Conservation (phyloP, 64 coral and sea anemone genomes). For the Acropora yongei region DNA sequence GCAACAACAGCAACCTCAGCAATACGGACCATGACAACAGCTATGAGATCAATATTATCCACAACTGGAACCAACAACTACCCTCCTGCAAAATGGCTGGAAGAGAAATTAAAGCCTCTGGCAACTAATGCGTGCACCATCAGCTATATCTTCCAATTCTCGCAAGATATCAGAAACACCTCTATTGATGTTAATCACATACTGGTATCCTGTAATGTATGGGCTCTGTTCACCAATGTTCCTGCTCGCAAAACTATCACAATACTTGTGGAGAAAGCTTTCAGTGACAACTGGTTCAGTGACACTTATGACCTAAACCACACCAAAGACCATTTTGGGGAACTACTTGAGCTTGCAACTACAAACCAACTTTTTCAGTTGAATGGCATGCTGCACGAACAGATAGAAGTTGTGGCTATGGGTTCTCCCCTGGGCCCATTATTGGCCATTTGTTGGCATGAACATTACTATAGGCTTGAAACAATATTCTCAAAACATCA, state of each 20-base stretch:
- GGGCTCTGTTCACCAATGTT: conserved; percentile 3
- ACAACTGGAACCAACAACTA: conserved; percentile 31
- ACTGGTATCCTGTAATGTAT: neutral
- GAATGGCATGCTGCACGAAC: conserved; percentile 11
- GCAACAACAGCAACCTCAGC: conserved; percentile 39
- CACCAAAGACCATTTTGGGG: too few relatives aligned
- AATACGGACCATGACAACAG: conserved; percentile 16
- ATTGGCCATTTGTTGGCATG: too few relatives aligned
- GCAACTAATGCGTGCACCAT: neutral
- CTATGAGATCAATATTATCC: conserved; percentile 37
- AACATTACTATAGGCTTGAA: too few relatives aligned
- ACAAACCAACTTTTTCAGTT: neutral
- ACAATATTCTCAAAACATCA: too few relatives aligned
- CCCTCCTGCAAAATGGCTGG: conserved; percentile 35
- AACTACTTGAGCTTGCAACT: neutral
- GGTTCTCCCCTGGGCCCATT: neutral
- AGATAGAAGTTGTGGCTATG: conserved; percentile 27
- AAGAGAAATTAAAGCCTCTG: conserved; percentile 35
- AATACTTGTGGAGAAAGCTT: too few relatives aligned
- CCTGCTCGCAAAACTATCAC: conserved; percentile 10
- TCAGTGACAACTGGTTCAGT: conserved; percentile 17
- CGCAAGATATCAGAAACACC: neutral
- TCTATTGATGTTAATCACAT: neutral
- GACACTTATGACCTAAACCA: neutral
- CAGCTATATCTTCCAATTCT: conserved; percentile 1